Percentiles rank a stretch among this genome's conserved stretches.
These are phyloP conservation scores for Pelodytes ibericus DNA, from an alignment of 2,797 vertebrate genomes.

Conservation along the genomic window DNA sequence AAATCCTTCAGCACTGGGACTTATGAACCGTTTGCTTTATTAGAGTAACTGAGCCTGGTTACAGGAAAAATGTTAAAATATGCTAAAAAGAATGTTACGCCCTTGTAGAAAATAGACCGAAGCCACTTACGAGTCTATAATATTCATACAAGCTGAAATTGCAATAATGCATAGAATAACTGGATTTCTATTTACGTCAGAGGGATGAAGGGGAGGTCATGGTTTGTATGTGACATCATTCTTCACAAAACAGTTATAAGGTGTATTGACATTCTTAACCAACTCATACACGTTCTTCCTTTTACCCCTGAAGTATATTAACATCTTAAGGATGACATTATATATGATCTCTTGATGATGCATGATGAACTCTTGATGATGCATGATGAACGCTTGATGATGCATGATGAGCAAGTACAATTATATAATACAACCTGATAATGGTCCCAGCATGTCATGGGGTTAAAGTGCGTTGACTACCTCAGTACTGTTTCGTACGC, in stretches of 20 bases:
- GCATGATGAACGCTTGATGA: too few relatives aligned
- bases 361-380: too few relatives aligned
- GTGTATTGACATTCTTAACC: neutral
- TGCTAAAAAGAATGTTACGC: neutral
- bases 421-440: too few relatives aligned
- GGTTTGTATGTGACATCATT: constrained; percentile 4
- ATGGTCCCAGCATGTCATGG: too few relatives aligned
- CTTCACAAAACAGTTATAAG: neutral
- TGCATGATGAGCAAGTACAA: too few relatives aligned
- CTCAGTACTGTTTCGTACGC: too few relatives aligned
- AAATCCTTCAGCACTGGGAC: neutral
- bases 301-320: too few relatives aligned
- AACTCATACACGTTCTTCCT: too few relatives aligned
- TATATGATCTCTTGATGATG: too few relatives aligned
- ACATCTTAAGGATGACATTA: too few relatives aligned
- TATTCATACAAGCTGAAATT: constrained; percentile 11
- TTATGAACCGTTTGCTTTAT: constrained; percentile 26
- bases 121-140: constrained; percentile 5
- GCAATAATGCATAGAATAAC: constrained; percentile 1
- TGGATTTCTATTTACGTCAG: neutral
- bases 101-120: neutral
- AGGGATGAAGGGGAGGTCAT: neutral
- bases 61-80: constrained; percentile 1
- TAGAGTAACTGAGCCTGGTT: constrained; percentile 18
- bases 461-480: too few relatives aligned